phyloP scores from a whole-genome alignment of 2,797 vertebrate genomes.

The Sternotherus odoratus region DNA sequence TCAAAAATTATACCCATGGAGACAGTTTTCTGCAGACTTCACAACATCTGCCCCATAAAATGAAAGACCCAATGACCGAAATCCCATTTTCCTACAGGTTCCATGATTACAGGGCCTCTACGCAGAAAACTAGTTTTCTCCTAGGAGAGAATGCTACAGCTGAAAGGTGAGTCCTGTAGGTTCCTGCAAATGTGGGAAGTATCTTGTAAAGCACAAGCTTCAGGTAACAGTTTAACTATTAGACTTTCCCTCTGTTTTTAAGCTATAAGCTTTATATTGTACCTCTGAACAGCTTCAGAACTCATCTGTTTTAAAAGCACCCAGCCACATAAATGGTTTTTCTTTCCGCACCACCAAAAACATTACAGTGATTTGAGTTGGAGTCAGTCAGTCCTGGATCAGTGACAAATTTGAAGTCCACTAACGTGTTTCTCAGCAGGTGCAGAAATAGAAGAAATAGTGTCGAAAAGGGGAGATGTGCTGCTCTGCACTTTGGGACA shows the following conservation, averaged over 20 bases:
- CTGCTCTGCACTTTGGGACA: background rate
- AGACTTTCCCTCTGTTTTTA: background rate
- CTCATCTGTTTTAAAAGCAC: background rate
- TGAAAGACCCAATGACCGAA: background rate
- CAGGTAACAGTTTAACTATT: slow-evolving; percentile 50
- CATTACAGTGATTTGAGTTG: background rate
- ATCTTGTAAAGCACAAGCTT: background rate
- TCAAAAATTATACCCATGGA: background rate
- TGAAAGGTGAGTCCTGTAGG: background rate
- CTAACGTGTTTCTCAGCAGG: background rate
- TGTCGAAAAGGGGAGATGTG: background rate
- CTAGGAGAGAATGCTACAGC: background rate
- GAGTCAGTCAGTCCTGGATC: background rate
- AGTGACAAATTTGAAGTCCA: background rate
- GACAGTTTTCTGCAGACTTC: background rate
- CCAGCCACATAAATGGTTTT: background rate
- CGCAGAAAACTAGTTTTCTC: background rate
- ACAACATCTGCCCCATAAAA: background rate
- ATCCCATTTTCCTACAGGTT: background rate
- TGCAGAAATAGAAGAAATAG: background rate
- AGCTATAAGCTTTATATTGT: background rate
- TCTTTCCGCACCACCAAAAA: background rate
- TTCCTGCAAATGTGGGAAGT: slow-evolving; percentile 22
- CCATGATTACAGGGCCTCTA: background rate
- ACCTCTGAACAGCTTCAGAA: background rate